Evolutionary conservation across 2,888 invertebrate genomes (phyloP), one percentile per base, ranked within the genome.

Genomic region (Orthonevra nobilis): DNA sequence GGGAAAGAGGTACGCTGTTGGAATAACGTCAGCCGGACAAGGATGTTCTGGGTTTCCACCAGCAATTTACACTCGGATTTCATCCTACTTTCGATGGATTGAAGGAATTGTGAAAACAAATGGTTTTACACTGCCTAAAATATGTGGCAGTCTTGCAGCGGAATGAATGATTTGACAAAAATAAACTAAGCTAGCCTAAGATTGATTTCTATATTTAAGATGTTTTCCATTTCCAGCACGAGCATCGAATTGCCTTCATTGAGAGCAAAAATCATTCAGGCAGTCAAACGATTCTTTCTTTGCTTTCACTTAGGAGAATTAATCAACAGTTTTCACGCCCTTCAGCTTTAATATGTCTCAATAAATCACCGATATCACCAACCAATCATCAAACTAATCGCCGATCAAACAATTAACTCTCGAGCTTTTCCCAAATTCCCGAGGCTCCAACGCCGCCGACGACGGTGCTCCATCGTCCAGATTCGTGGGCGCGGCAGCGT

Each of bases 341-440:
- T 34, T 52, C 44, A 23, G 15, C 36, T 64, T 64, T 52, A 58
- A 72, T 48, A 54, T 66, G 58, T 60, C 46, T 42, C 66, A 60
- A 72, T 79, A 79, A 66, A 79, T 72, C 79, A 72, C 40, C 54
- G 38, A 72, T 72, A 79, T 72, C 79, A 56, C 34, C 42, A 60
- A 38, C 14, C 60, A 72, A 79, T 79, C 66, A 79, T 79, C 79
- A 72, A 72, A 79, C 66, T 79, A 79, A 79, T 79, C 77, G 79
- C 34, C 72, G 66, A 79, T 79, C 79, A 79, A 79, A 79, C 79
- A 79, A 79, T 79, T 79, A 79, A 64, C 61, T 66, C 58, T 38
- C 52, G 32, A 64, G 60, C 52, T 58, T 64, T 52, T 50, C 58
- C 69, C 75, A 17, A n/a, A 68, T 46, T 50, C 38, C 64, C 34